phyloP scores from a whole-genome alignment of 2,888 invertebrate genomes.

The Pyrrhia umbra region DNA sequence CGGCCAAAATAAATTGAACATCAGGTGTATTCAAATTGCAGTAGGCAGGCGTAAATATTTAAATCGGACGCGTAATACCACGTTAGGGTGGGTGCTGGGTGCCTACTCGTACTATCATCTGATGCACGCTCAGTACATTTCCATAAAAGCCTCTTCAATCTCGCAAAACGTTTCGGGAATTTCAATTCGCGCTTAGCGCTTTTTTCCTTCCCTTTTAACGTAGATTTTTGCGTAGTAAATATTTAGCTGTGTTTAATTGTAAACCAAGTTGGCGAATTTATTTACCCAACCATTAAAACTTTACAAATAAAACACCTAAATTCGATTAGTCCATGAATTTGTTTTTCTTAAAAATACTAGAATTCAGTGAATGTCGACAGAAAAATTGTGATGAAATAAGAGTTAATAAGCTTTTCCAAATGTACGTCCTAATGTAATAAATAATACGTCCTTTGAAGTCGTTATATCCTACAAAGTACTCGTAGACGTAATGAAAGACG shows the following conservation, averaged over 20 bases:
- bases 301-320: too few relatives aligned
- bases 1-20: conserved; percentile 76
- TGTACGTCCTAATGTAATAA: neutral
- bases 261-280: conserved; percentile 15
- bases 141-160: conserved; percentile 90
- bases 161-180: conserved; percentile 88
- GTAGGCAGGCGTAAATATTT: conserved; percentile 83
- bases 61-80: conserved; percentile 79
- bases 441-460: conserved; percentile 7
- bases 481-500: conserved; percentile 19
- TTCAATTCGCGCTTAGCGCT: conserved; percentile 87
- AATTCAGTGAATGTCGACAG: neutral
- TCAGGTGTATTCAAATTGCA: conserved; percentile 85
- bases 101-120: conserved; percentile 75
- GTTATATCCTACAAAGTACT: conserved; percentile 2
- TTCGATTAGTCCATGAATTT: too few relatives aligned
- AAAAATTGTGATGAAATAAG: neutral
- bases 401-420: neutral
- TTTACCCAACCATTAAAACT: neutral
- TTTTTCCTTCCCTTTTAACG: conserved; percentile 70
- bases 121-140: conserved; percentile 87
- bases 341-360: neutral
- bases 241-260: conserved; percentile 61
- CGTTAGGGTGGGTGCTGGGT: conserved; percentile 68
- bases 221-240: conserved; percentile 65